A percentile compares a stretch with the other conserved stretches of the same genome.
phyloP scores from a whole-genome alignment of 2,888 invertebrate species.

The Caprella mutica region DNA sequence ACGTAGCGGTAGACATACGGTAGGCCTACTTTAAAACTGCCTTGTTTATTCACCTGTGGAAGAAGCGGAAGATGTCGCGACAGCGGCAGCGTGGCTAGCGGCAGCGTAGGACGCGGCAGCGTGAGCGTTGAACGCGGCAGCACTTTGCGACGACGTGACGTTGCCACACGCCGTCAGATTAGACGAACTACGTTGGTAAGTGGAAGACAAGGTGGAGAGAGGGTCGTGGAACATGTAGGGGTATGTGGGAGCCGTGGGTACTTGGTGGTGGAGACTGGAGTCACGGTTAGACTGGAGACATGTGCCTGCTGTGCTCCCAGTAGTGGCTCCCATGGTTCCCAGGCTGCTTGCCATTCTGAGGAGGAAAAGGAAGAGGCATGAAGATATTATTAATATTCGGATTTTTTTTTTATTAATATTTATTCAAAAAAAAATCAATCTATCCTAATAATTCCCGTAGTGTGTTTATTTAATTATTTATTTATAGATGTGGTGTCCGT shows the following conservation, averaged over 20 bases:
- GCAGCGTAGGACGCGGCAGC: constrained; percentile 28
- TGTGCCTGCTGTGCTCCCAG: constrained; percentile 10
- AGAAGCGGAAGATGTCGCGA: constrained; percentile 12
- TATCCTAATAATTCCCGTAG: too few species aligned
- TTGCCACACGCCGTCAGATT: constrained; percentile 32
- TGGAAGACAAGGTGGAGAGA: constrained; percentile 58
- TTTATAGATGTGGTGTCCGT: background rate
- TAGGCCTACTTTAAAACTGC: too few species aligned
- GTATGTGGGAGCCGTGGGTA: constrained; percentile 72
- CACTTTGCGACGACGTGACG: constrained; percentile 25
- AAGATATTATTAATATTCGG: constrained; percentile 6
- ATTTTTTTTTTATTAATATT: constrained; percentile 7
- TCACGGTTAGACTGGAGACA: constrained; percentile 7
- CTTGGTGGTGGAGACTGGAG: constrained; percentile 41
- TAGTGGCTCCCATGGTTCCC: constrained; percentile 75
- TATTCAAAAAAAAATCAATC: constrained; percentile 7
- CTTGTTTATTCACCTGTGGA: constrained; percentile 13
- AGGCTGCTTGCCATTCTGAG: constrained; percentile 74
- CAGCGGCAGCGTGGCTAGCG: constrained; percentile 14
- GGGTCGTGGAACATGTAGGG: constrained; percentile 74
- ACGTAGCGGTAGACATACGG: too few species aligned
- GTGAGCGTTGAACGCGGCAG: constrained; percentile 29
- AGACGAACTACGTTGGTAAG: constrained; percentile 43
- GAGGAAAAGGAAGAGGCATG: background rate
- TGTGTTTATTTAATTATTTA: background rate